phyloP scores from a whole-genome alignment of 2,113 vertebrate species.

The Sorex fumeus region DNA sequence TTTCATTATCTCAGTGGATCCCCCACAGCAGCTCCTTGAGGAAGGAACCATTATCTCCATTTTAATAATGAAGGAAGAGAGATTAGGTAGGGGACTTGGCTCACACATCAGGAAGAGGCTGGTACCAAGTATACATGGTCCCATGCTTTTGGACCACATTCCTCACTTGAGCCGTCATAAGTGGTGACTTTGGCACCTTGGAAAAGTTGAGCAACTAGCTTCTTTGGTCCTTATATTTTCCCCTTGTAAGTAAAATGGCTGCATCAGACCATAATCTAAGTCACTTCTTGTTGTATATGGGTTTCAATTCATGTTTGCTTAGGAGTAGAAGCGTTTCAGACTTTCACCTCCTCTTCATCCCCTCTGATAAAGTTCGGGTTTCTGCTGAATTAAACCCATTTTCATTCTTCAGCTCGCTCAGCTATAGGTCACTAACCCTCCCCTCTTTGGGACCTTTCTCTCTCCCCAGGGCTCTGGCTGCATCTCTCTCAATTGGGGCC shows the following conservation, averaged over 20 bases:
- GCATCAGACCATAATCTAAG: neutral
- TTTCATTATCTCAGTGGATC: slow-evolving; percentile 16
- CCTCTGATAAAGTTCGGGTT: neutral
- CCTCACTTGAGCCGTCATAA: neutral
- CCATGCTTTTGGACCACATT: neutral
- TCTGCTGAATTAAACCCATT: slow-evolving; percentile 12
- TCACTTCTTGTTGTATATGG: fast-evolving
- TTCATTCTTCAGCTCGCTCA: slow-evolving; percentile 2
- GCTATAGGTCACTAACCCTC: neutral
- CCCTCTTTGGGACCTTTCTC: neutral
- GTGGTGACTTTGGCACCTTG: neutral
- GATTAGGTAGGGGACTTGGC: neutral
- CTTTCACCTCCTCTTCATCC: neutral
- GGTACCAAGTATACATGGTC: too few species aligned
- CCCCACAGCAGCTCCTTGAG: slow-evolving; percentile 11
- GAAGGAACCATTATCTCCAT: neutral
- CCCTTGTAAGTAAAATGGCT: slow-evolving; percentile 7
- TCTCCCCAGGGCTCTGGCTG: neutral
- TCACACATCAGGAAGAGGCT: neutral
- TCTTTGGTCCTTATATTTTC: neutral
- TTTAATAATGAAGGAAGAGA: slow-evolving; percentile 21
- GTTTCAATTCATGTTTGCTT: neutral
- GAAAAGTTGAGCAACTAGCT: neutral
- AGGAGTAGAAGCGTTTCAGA: neutral
- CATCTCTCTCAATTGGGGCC: neutral